Percentiles rank a stretch among this genome's conserved stretches.
These are phyloP conservation scores for Phainopepla nitens DNA, from an alignment of 2,113 vertebrate species.

Conservation along the genomic window DNA sequence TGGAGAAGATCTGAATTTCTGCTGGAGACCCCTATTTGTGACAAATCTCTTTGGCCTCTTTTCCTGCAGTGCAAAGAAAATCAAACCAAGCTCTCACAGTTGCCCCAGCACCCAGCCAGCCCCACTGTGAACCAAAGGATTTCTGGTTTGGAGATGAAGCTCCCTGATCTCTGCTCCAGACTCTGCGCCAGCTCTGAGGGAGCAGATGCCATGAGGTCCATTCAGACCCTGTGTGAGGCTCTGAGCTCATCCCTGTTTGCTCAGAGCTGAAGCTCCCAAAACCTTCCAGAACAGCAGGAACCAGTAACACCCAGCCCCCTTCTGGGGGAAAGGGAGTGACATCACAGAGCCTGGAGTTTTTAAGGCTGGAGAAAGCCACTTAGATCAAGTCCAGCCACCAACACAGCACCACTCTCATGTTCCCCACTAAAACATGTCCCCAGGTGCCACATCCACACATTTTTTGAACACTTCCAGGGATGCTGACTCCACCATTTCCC, in stretches of 20 bases:
- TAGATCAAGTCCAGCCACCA: background rate
- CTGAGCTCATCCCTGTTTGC: background rate
- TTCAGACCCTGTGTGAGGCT: background rate
- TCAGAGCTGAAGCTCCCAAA: background rate
- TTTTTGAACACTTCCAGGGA: background rate
- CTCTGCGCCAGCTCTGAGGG: background rate
- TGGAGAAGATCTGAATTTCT: background rate
- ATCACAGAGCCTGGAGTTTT: background rate
- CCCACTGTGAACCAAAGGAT: background rate
- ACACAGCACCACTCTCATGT: background rate
- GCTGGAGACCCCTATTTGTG: background rate
- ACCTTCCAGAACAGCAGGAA: background rate
- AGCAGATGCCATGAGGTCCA: background rate
- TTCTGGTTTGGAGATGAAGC: background rate
- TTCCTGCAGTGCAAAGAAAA: background rate
- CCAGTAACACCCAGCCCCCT: background rate
- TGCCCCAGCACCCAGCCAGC: accelerated
- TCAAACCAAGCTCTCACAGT: background rate
- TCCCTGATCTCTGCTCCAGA: background rate
- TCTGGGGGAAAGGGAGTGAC: background rate
- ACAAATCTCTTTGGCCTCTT: background rate
- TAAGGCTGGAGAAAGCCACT: background rate
- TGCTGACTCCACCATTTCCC: background rate
- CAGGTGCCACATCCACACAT: background rate
- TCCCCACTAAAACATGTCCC: no score